Percentiles rank a stretch among this genome's conserved stretches.
Evolutionary conservation across 2,888 invertebrate species (phyloP).

Genomic region (Rhaphigaster nebulosa): DNA sequence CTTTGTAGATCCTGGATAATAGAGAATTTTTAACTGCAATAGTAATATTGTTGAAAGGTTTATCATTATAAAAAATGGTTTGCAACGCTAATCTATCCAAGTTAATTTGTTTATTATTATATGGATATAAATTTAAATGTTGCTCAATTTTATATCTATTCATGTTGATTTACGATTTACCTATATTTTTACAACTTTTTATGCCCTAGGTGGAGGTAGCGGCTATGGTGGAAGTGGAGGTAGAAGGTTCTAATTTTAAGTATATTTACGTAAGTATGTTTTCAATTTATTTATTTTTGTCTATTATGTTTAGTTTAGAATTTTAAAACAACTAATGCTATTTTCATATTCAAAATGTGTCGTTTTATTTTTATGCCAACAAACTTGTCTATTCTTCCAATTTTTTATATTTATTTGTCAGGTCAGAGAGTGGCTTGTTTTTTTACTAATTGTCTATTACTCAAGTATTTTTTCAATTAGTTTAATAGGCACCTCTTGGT

Average conservation of each 20-base stretch:
- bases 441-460: not conserved
- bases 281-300: not conserved
- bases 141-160: not conserved
- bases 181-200: not conserved
- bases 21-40: too few relatives aligned
- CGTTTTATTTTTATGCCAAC: not conserved
- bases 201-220: slow-evolving; percentile 39
- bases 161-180: not conserved
- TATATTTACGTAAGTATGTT: slow-evolving; percentile 44
- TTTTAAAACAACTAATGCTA: not conserved
- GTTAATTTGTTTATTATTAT: too few relatives aligned
- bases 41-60: too few relatives aligned
- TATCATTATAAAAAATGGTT: too few relatives aligned
- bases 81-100: too few relatives aligned
- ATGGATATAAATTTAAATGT: too few relatives aligned
- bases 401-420: not conserved
- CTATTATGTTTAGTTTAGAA: not conserved
- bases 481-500: not conserved
- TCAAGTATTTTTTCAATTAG: not conserved
- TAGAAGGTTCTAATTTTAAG: slow-evolving; percentile 57
- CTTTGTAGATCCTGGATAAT: too few relatives aligned
- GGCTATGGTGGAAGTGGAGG: slow-evolving; percentile 55
- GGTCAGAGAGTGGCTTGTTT: not conserved
- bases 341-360: not conserved
- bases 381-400: not conserved